Percentiles rank a stretch among this genome's conserved stretches.
phyloP scores from a whole-genome alignment of 2,888 invertebrate species.

The Melanophora roralis region DNA sequence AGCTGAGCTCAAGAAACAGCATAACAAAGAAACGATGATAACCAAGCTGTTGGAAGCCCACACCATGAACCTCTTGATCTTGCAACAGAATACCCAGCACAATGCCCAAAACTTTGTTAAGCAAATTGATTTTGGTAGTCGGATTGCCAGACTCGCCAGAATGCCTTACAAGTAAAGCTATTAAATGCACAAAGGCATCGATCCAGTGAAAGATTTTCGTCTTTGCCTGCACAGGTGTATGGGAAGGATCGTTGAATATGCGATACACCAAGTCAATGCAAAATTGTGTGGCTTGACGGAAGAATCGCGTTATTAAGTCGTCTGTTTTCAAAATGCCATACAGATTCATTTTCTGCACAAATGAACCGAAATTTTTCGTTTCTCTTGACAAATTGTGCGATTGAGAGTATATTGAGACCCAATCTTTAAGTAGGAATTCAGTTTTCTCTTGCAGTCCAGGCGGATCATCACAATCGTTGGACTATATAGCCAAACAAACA shows the following conservation, averaged over 20 bases:
- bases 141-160: conserved; percentile 94
- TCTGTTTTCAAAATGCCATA: conserved; percentile 98
- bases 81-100: conserved; percentile 96
- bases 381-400: conserved; percentile 85
- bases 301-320: conserved; percentile 97
- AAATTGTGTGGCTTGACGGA: conserved; percentile 96
- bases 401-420: conserved; percentile 91
- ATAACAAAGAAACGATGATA: conserved; percentile 98
- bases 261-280: conserved; percentile 97
- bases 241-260: conserved; percentile 84
- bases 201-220: conserved; percentile 96
- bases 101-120: conserved; percentile 96
- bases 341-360: conserved; percentile 97
- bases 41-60: conserved; percentile 94
- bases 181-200: conserved; percentile 95
- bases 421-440: conserved; percentile 94
- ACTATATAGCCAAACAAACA: conserved; percentile 72
- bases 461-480: conserved; percentile 94
- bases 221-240: conserved; percentile 83
- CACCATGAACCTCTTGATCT: conserved; percentile 94
- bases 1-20: conserved; percentile 96
- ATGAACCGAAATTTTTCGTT: conserved; percentile 93
- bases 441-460: conserved; percentile 96
- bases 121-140: conserved; percentile 93
- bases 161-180: conserved; percentile 95